Evolutionary conservation across 2,797 vertebrate genomes (phyloP), one percentile per base, ranked within the genome.

Genomic region (Molossus alvarezi): DNA sequence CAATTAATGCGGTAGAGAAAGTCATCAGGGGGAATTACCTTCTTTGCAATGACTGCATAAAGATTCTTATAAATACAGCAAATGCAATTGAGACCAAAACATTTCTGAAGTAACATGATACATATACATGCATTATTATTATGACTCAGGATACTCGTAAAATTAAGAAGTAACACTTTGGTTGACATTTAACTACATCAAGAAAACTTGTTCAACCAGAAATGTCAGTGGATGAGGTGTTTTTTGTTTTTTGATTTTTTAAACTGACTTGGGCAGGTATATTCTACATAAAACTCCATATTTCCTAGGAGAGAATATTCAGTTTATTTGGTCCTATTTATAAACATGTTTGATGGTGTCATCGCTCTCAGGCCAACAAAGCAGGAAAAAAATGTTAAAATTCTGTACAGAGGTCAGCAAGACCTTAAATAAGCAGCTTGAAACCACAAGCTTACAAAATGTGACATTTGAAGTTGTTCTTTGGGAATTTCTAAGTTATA

Each of bases 351-450:
- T 93, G 79, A 80, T 75, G 98, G 96, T 4, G 0, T 97, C 75
- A 82, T 95, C 84, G 94, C 82, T 86, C 97, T 96, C n/a, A 0
- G 97, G 96, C 96, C 93, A 97, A 82, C 94, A 97, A 96, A 82
- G 85, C n/a, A 88, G 88, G 88, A 2, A 86, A 64, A 97, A 97
- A 96, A 95, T 92, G 96, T 95, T 97, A 97, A 97, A 98, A 98
- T 96, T 97, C 97, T 98, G 95, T 97, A 97, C 96, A 97, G 97
- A 98, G 98, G 97, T 98, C 97, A 98, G 76, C 75, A 97, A 98
- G 97, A 97, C 87, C 97, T 97, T 97, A 98, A 98, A 96, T 93
- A 95, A 97, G 97, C 90, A 96, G 97, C 97, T 97, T 96, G 97
- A 98, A 98, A 98, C 96, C 97, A 89, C 92, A 97, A 93, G 92